phyloP scores from a whole-genome alignment of 2,888 invertebrate genomes.

The Vesta saturnalis region DNA sequence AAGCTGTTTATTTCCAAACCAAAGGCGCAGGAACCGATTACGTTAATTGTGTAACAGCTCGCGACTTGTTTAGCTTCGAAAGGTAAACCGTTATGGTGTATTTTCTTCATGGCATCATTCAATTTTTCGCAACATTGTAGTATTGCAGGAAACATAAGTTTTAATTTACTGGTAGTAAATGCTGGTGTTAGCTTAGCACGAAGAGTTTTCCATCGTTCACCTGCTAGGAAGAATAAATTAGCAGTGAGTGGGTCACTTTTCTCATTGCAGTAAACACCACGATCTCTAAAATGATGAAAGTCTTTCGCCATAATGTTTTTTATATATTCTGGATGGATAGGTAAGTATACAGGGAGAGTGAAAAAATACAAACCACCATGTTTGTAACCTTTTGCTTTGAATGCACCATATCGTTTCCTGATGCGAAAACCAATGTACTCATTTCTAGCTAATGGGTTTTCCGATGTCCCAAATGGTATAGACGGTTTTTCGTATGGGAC shows the following conservation, averaged over 20 bases:
- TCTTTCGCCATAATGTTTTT: constrained; percentile 66
- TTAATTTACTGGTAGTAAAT: constrained; percentile 72
- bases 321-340: constrained; percentile 37
- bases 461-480: constrained; percentile 51
- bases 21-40: constrained; percentile 67
- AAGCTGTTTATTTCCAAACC: constrained; percentile 67
- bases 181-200: constrained; percentile 69
- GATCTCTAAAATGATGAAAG: constrained; percentile 69
- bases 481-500: constrained; percentile 47
- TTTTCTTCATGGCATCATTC: constrained; percentile 56
- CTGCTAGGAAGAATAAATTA: constrained; percentile 66
- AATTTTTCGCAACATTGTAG: constrained; percentile 65
- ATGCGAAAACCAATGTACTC: neutral
- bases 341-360: constrained; percentile 32
- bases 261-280: constrained; percentile 68
- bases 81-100: constrained; percentile 41
- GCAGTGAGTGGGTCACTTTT: constrained; percentile 66
- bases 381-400: constrained; percentile 21
- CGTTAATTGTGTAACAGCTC: constrained; percentile 63
- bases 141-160: constrained; percentile 69
- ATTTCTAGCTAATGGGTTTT: constrained; percentile 34
- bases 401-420: constrained; percentile 11
- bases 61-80: constrained; percentile 61
- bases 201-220: constrained; percentile 69
- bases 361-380: constrained; percentile 37